Evolutionary conservation across 2,797 vertebrate genomes (phyloP).

Genomic region (Peromyscus attwateri): DNA sequence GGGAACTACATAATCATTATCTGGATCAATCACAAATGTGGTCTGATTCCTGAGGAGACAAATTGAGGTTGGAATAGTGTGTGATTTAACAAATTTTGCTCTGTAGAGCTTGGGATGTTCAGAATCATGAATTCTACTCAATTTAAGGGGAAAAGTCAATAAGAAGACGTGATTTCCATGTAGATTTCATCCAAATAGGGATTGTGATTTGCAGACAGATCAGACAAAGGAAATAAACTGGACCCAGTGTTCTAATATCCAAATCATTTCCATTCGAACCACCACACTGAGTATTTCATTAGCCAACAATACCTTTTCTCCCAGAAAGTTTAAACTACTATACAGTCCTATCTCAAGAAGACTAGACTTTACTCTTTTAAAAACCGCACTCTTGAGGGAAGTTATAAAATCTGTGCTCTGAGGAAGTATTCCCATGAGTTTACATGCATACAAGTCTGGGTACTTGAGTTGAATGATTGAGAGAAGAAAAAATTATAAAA

Average conservation of each 20-base stretch:
- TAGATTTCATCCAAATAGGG: conserved; percentile 22
- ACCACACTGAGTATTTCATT: background rate
- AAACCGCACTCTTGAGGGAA: background rate
- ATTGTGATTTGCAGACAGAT: conserved; percentile 14
- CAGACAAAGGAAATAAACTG: conserved; percentile 54
- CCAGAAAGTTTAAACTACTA: background rate
- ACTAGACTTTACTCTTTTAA: background rate
- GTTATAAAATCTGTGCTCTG: background rate
- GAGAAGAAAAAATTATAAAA: background rate
- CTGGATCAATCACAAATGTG: conserved; percentile 52
- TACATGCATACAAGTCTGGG: background rate
- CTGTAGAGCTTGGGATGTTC: conserved; percentile 28
- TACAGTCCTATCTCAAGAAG: background rate
- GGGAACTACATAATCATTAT: conserved; percentile 37
- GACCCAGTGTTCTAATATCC: background rate
- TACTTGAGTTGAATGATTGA: background rate
- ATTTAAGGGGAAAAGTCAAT: conserved; percentile 54
- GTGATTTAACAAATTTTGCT: conserved; percentile 57
- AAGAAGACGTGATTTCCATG: conserved; percentile 50
- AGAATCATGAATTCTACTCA: conserved; percentile 46
- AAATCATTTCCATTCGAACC: background rate
- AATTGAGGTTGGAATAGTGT: conserved; percentile 37
- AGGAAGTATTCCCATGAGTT: background rate
- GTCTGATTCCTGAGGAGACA: conserved; percentile 42
- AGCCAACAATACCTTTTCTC: background rate